Evolutionary conservation across 2,113 vertebrate species (phyloP), one percentile per base, ranked within the genome.

Genomic region (Notechis scutatus): DNA sequence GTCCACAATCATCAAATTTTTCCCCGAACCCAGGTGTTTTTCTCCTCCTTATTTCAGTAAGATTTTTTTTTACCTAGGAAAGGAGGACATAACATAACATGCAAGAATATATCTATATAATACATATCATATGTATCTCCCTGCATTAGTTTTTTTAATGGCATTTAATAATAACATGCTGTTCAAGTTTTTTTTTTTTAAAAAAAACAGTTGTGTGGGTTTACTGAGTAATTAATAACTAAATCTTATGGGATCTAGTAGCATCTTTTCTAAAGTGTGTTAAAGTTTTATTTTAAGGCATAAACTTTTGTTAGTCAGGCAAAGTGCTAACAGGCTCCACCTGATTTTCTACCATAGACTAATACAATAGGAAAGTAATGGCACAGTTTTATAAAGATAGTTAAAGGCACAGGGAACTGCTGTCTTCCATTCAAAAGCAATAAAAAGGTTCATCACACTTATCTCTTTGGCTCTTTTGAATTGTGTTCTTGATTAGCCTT

Each of bases 41-140:
- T 3, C 74, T 93, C 93, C 93, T 50, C 10, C 12, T 92, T 85
- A 90, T 92, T 93, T 93, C 95, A 61, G 3, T 95, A 90, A 90
- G 56, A 90, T 45, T 59, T 45, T 55, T 64, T 26, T 90, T 42
- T 39, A 89, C 12, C 39, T 61, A 47, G 11, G 45, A 90, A 45
- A 45, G 55, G 15, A 89, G 42, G 6, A n/a, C 26, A 26, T 45
- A 4, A 29, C 56, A n/a, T 61, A 15, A 57, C 29, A 42, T 90
- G 39, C 18, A 55, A 29, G 69, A 81, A 39, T 39, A 14, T 81
- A 39, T 39, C 15, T n/a, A n/a, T 64, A n/a, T 64, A 64, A 64
- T n/a, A 64, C 29, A 24, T 81, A 39, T 18, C 15, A 1, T 6
- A 81, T 81, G 69, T 81, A 34, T 15, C 34, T 39, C 39, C 15